Percentiles rank a stretch among this genome's conserved stretches.
These are phyloP conservation scores for Andrena bicolor DNA, from an alignment of 2,888 invertebrate species.

Conservation along the genomic window DNA sequence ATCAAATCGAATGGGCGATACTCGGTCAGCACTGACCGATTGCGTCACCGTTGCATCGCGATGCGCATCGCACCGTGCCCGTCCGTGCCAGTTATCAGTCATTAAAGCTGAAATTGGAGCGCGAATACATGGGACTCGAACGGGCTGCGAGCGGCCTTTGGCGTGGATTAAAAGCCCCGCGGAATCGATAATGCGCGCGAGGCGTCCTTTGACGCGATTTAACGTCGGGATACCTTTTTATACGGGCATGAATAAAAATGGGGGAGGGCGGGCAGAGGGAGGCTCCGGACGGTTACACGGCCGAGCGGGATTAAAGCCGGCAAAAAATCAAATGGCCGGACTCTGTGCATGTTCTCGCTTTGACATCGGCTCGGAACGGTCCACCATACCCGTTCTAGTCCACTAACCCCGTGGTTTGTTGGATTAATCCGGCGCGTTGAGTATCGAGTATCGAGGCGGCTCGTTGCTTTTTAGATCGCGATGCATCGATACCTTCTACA, in stretches of 20 bases:
- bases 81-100: conserved; percentile 32
- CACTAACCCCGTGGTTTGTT: conserved; percentile 71
- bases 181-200: conserved; percentile 46
- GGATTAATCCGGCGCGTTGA: conserved; percentile 67
- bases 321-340: conserved; percentile 52
- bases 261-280: not conserved
- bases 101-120: conserved; percentile 46
- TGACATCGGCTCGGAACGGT: conserved; percentile 47
- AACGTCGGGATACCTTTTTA: conserved; percentile 40
- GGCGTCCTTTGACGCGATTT: conserved; percentile 56
- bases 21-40: conserved; percentile 8
- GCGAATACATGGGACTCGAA: not conserved
- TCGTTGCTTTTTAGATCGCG: conserved; percentile 23
- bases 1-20: conserved; percentile 33
- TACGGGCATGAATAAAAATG: conserved; percentile 51
- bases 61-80: not conserved
- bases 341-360: conserved; percentile 51
- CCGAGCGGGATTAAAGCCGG: conserved; percentile 54
- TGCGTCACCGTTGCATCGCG: conserved; percentile 27
- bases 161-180: conserved; percentile 40
- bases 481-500: not conserved
- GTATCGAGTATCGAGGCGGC: conserved; percentile 58
- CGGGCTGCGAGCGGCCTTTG: not conserved
- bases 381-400: conserved; percentile 60
- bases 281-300: conserved; percentile 53